phyloP scores from a whole-genome alignment of 2,797 vertebrate species.

The Helicolenus hilgendorfi region DNA sequence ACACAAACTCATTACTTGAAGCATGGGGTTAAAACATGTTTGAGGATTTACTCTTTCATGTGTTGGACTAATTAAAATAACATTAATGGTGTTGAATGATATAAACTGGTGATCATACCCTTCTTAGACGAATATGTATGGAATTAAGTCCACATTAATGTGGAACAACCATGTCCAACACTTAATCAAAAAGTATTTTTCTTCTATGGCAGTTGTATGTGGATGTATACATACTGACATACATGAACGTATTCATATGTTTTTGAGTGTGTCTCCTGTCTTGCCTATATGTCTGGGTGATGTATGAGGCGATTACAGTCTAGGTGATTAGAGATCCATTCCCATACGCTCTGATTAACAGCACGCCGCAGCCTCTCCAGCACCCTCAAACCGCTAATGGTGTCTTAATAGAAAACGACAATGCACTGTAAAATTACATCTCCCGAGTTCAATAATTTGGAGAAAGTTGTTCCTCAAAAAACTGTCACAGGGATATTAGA shows the following conservation, averaged over 20 bases:
- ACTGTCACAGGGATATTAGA: constrained; percentile 1
- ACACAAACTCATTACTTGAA: too few species aligned
- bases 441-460: constrained; percentile 33
- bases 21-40: too few species aligned
- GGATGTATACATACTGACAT: not conserved
- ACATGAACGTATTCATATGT: constrained; percentile 20
- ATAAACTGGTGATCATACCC: not conserved
- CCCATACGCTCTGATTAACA: constrained; percentile 74
- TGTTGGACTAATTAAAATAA: not conserved
- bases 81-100: not conserved
- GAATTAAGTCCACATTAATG: not conserved
- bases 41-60: not conserved
- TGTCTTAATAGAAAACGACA: constrained; percentile 45
- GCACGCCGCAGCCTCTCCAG: constrained; percentile 21
- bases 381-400: constrained; percentile 58
- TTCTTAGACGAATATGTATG: not conserved
- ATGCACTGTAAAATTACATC: constrained; percentile 37
- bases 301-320: constrained; percentile 76
- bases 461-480: constrained; percentile 23
- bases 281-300: constrained; percentile 46
- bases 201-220: not conserved
- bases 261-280: constrained; percentile 28
- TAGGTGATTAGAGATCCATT: constrained; percentile 82
- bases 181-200: not conserved
- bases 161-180: not conserved